phyloP scores from a whole-genome alignment of 2,888 invertebrate species.

The Drosophila parthenogenetica region DNA sequence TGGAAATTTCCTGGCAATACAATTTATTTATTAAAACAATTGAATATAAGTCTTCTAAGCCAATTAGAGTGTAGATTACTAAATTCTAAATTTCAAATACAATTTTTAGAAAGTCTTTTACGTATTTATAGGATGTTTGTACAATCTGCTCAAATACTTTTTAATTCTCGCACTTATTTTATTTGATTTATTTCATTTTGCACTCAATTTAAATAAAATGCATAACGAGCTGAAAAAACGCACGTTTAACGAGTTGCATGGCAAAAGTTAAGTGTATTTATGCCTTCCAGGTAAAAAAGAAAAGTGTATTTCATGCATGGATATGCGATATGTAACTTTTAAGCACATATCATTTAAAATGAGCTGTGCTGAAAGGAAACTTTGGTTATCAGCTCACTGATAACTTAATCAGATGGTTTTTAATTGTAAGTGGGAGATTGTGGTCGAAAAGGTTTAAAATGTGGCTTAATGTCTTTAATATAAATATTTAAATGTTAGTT shows the following conservation, averaged over 20 bases:
- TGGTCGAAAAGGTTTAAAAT: not conserved
- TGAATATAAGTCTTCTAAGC: no score
- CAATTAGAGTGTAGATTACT: no score
- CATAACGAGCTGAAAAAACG: constrained; percentile 56
- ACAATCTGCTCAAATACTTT: not conserved
- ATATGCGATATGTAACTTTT: not conserved
- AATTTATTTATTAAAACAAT: no score
- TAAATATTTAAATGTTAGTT: no score
- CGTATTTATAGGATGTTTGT: not conserved
- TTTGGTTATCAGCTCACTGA: not conserved
- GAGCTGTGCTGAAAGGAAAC: not conserved
- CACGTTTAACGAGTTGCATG: constrained; percentile 25
- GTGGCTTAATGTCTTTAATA: not conserved
- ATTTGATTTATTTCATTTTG: constrained; percentile 21
- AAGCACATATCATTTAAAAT: constrained; percentile 14
- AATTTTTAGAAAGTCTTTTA: not conserved
- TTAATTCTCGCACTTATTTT: not conserved
- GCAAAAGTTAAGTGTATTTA: constrained; percentile 32
- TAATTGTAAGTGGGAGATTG: not conserved
- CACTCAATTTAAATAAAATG: constrained; percentile 44
- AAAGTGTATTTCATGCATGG: not conserved
- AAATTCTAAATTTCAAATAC: no score
- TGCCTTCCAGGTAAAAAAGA: constrained; percentile 8
- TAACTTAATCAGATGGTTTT: constrained; percentile 3
- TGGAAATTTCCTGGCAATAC: no score